Evolutionary conservation across 1,140 invertebrate species (phyloP).

Genomic region (Condylostylus longicornis): DNA sequence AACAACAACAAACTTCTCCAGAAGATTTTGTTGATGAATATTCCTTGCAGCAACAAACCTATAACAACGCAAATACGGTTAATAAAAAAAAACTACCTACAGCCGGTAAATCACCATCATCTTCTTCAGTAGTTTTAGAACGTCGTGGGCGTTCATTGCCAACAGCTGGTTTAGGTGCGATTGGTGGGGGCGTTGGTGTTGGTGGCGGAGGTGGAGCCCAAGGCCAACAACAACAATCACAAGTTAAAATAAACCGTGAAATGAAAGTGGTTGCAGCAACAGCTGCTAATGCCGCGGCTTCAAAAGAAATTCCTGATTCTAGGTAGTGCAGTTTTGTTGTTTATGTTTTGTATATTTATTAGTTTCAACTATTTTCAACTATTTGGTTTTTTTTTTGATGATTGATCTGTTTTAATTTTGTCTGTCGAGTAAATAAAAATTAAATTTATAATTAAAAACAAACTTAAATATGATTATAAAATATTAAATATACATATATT

Average conservation of each 20-base stretch:
- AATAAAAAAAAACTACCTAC: slow-evolving; percentile 6
- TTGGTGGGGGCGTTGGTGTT: slow-evolving; percentile 1
- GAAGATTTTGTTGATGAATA: slow-evolving; percentile 30
- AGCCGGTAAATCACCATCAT: slow-evolving; percentile 4
- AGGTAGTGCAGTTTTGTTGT: slow-evolving; percentile 24
- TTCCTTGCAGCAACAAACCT: slow-evolving; percentile 7
- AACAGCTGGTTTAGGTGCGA: slow-evolving; percentile 10
- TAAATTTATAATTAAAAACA: slow-evolving; percentile 10
- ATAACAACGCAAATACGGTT: slow-evolving; percentile 13
- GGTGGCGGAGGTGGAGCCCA: slow-evolving; percentile 7
- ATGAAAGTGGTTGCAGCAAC: slow-evolving; percentile 21
- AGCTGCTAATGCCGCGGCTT: slow-evolving; percentile 13
- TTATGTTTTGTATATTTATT: slow-evolving; percentile 7
- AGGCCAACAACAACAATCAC: slow-evolving; percentile 18
- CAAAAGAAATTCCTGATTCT: slow-evolving; percentile 32
- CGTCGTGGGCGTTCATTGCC: slow-evolving; percentile 23
- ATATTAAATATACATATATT: slow-evolving; percentile 12
- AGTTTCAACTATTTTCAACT: slow-evolving; percentile 7
- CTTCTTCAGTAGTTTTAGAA: slow-evolving; percentile 15
- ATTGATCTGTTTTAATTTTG: slow-evolving; percentile 7
- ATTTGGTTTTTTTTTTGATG: slow-evolving; percentile 11
- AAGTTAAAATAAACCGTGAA: slow-evolving; percentile 11
- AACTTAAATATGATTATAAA: slow-evolving; percentile 16
- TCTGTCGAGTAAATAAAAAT: slow-evolving; percentile 3
- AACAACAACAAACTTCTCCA: slow-evolving; percentile 30